Percentiles rank a stretch among this genome's conserved stretches.
phyloP scores from a whole-genome alignment of 1,140 invertebrate species.

The Orchestia grillus region DNA sequence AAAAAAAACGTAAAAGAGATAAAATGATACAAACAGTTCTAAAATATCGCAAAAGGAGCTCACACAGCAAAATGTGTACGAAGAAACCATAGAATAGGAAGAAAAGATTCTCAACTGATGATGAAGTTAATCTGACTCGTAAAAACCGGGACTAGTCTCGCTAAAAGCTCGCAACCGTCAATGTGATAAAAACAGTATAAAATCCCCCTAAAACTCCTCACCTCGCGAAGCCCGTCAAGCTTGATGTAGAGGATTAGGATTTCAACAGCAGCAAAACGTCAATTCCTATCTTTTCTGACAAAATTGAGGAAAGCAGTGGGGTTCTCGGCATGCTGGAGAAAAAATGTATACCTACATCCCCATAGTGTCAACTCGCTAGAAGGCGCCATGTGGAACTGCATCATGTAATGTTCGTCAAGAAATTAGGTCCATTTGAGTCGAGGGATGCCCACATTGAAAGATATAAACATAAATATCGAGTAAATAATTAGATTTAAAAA shows the following conservation, averaged over 20 bases:
- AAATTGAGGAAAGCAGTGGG: neutral
- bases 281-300: neutral
- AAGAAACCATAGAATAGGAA: neutral
- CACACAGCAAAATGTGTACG: neutral
- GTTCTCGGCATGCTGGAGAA: neutral
- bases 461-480: neutral
- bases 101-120: neutral
- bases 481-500: neutral
- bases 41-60: neutral
- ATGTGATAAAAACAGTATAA: neutral
- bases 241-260: neutral
- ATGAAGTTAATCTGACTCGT: neutral
- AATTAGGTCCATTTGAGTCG: neutral
- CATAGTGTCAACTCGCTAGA: neutral
- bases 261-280: neutral
- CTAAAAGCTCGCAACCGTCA: neutral
- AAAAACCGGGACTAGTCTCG: neutral
- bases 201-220: neutral
- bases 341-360: neutral
- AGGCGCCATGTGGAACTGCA: neutral
- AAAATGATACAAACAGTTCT: neutral
- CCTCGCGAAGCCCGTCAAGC: neutral
- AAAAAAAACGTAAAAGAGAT: neutral
- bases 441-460: neutral
- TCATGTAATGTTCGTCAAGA: neutral